Evolutionary conservation across 2,113 vertebrate species (phyloP).

Genomic region (Orientallactaga bullata): DNA sequence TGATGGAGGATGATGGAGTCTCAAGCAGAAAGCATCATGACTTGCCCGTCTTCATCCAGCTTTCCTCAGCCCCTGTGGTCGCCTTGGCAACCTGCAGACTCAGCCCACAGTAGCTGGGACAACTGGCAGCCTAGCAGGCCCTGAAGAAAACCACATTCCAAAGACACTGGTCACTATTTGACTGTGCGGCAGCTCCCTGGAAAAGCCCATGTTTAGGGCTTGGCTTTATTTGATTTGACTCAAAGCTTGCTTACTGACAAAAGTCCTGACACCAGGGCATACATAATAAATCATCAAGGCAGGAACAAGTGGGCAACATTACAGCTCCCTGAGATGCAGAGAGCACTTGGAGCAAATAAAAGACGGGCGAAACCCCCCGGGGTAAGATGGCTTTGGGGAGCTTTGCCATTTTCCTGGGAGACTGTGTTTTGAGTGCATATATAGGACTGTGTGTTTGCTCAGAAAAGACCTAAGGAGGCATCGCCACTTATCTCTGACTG

Average conservation of each 20-base stretch:
- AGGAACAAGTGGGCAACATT: neutral
- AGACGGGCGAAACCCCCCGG: neutral
- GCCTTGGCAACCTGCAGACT: slow-evolving; percentile 23
- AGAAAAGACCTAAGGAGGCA: neutral
- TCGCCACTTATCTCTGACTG: neutral
- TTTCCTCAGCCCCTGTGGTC: neutral
- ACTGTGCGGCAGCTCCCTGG: neutral
- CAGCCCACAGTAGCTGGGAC: neutral
- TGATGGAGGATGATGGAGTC: neutral
- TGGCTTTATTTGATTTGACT: slow-evolving; percentile 65
- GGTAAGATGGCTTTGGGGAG: neutral
- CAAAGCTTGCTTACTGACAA: slow-evolving; percentile 30
- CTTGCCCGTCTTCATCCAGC: neutral
- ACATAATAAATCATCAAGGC: neutral
- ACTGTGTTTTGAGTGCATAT: no score
- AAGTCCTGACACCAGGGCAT: neutral
- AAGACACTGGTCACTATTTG: slow-evolving; percentile 17
- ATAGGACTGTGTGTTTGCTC: neutral
- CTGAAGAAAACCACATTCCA: neutral
- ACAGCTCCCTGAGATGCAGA: no score
- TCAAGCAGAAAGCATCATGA: neutral
- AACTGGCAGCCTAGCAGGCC: neutral
- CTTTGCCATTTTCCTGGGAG: neutral
- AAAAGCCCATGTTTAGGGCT: neutral
- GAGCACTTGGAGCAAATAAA: neutral